phyloP scores from a whole-genome alignment of 2,797 vertebrate genomes.

The Tinamus major region DNA sequence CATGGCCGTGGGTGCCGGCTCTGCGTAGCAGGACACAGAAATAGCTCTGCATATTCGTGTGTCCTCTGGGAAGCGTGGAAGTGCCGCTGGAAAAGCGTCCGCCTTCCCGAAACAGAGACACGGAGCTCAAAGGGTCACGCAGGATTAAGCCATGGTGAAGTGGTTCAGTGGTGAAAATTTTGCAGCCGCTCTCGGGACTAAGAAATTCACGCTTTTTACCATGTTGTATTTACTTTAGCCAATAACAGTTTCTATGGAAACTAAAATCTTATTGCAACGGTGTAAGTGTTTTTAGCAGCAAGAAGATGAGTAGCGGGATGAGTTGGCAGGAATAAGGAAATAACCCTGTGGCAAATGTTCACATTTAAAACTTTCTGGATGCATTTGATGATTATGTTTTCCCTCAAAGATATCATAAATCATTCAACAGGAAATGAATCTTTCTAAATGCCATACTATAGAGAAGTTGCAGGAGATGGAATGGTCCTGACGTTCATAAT shows the following conservation, averaged over 20 bases:
- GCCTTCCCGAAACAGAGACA: background rate
- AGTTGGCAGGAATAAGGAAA: constrained; percentile 51
- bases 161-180: background rate
- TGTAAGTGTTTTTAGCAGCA: constrained; percentile 52
- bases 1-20: background rate
- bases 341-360: constrained; percentile 59
- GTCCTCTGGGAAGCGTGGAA: background rate
- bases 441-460: constrained; percentile 30
- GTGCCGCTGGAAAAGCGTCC: background rate
- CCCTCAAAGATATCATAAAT: constrained; percentile 15
- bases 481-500: background rate
- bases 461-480: constrained; percentile 57
- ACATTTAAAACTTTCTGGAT: constrained; percentile 53
- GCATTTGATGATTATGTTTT: constrained; percentile 52
- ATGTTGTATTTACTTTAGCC: constrained; percentile 72
- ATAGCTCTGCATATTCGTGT: background rate
- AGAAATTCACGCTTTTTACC: background rate
- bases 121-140: background rate
- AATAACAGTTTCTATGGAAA: constrained; percentile 84
- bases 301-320: constrained; percentile 61
- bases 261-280: constrained; percentile 75
- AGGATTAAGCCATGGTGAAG: background rate
- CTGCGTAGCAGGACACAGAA: background rate
- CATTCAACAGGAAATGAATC: constrained; percentile 45
- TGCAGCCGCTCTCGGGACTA: background rate